Conservation (phyloP, 23 tunicate genomes). For the Corella eumyota region DNA sequence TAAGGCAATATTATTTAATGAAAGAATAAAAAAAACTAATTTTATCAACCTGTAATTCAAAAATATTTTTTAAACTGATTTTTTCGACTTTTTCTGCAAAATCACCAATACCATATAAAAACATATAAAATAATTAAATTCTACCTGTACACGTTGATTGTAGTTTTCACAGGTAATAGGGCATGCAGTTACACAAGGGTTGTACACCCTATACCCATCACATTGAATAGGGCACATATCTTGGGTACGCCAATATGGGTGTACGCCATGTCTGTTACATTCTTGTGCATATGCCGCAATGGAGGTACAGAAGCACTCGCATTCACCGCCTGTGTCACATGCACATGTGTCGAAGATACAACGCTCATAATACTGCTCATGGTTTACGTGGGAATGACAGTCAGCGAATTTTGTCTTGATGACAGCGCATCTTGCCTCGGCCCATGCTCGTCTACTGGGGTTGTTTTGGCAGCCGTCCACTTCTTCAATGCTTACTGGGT, state of each 20-base stretch:
- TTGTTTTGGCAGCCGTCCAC: constrained; percentile 82
- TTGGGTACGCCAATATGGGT: constrained; percentile 87
- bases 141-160: constrained; percentile 48
- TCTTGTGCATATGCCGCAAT: constrained; percentile 94
- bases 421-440: constrained; percentile 86
- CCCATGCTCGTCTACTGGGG: constrained; percentile 85
- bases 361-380: constrained; percentile 83
- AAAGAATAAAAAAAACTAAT: no score
- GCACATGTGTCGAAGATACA: constrained; percentile 92
- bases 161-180: constrained; percentile 93
- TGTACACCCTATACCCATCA: constrained; percentile 84
- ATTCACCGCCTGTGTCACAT: constrained; percentile 90
- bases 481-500: constrained; percentile 61
- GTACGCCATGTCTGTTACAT: constrained; percentile 84
- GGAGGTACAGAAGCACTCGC: constrained; percentile 96
- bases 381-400: constrained; percentile 73
- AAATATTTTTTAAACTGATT: no score
- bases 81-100: no score
- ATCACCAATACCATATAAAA: no score
- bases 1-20: no score
- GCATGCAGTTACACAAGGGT: constrained; percentile 91
- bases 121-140: no score
- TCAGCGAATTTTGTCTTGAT: constrained; percentile 80
- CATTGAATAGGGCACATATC: constrained; percentile 96
- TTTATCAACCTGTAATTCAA: no score